Evolutionary conservation across 2,888 invertebrate genomes (phyloP), one percentile per base, ranked within the genome.

Genomic region (Timema podura): DNA sequence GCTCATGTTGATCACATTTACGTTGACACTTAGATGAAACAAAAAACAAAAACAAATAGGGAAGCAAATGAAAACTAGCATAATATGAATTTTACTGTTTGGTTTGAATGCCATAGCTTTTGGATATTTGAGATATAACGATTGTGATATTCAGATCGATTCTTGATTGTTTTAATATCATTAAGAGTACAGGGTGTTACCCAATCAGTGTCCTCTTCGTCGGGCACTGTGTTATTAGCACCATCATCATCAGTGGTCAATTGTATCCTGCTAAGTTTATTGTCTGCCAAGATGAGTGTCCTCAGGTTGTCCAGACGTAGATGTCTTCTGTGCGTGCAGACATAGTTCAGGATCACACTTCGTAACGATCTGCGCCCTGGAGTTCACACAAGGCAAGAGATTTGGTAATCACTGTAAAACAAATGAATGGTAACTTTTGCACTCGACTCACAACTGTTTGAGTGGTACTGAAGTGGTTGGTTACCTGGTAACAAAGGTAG

Each of bases 271-370:
- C 87, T 88, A 66, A 98, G 82, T 71, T 90, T 83, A 83, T 98
- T 98, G 80, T 95, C 93, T 0, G 95, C 91, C 68, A 98, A 81
- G 71, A 96, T 86, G 74, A 96, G 81, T 0, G 94, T 94, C 71
- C 94, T 85, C 59, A 96, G 83, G 74, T 90, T 91, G 77, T 93
- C 92, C 51, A 97, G 85, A 30, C 93, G 84, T 68, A 91, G 82
- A 79, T 98, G 98, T 6, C 93, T 83, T n/a, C 93, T 82, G 75
- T 95, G 95, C 0, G 88, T 85, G 78, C 95, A 96, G 0, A 93
- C 92, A n/a, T 90, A 90, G 80, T 89, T 89, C 7, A 93, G 81
- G 69, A 93, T 89, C 48, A 89, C 88, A 57, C 88, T 88, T 2
- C 93, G 84, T 67, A 92, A 87, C 0, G 90, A 88, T 61, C 86